These are phyloP conservation scores for Smittia sp. DNA, from an alignment of 2,888 invertebrate species.

Conservation along the genomic window DNA sequence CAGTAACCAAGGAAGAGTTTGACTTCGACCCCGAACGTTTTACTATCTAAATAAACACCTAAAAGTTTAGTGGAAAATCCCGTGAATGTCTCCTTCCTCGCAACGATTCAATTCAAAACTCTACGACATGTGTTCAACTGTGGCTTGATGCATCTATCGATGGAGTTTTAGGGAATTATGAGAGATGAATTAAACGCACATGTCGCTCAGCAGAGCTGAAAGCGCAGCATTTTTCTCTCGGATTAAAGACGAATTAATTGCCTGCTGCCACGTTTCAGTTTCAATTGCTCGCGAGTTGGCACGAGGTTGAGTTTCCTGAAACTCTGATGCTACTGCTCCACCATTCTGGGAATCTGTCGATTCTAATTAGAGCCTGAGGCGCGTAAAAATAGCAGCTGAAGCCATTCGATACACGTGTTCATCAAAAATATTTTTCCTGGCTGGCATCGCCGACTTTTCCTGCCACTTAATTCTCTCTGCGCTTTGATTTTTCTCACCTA, in stretches of 20 bases:
- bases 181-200: slow-evolving; percentile 1
- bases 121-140: not conserved
- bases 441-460: not conserved
- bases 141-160: not conserved
- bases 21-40: no score
- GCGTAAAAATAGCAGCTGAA: slow-evolving; percentile 25
- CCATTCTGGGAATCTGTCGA: not conserved
- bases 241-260: slow-evolving; percentile 9
- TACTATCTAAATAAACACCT: no score
- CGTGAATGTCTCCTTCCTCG: no score
- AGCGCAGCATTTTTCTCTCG: not conserved
- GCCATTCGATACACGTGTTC: slow-evolving; percentile 28
- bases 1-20: no score
- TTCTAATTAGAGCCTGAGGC: slow-evolving; percentile 8
- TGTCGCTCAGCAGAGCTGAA: not conserved
- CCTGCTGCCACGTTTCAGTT: not conserved
- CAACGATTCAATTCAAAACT: not conserved
- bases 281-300: not conserved
- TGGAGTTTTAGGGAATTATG: not conserved
- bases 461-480: not conserved
- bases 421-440: slow-evolving; percentile 32
- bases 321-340: not conserved
- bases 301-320: not conserved
- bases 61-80: no score
- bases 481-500: slow-evolving; percentile 4